Percentiles rank a stretch among this genome's conserved stretches.
phyloP scores from a whole-genome alignment of 2,113 vertebrate species.

The Sminthopsis crassicaudata region DNA sequence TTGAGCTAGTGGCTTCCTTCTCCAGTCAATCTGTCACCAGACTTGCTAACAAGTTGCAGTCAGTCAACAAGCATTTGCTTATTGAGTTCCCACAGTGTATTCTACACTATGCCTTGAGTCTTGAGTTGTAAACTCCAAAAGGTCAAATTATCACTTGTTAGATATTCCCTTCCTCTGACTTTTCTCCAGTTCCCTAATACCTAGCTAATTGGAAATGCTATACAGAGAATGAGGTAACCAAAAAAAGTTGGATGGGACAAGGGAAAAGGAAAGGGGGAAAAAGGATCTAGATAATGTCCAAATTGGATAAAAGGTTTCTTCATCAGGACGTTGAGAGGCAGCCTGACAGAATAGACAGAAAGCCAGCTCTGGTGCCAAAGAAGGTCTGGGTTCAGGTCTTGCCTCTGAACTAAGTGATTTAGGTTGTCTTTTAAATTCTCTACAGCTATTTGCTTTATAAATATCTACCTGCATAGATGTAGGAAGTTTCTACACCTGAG shows the following conservation, averaged over 20 bases:
- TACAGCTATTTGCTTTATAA: background rate
- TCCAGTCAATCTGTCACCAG: background rate
- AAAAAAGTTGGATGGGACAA: background rate
- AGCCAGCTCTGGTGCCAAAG: background rate
- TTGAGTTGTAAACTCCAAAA: slow-evolving; percentile 24
- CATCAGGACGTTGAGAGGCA: background rate
- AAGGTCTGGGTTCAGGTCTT: background rate
- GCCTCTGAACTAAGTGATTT: background rate
- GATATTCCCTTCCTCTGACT: background rate
- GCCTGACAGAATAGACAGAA: background rate
- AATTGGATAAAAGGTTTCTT: slow-evolving; percentile 18
- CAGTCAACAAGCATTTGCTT: slow-evolving; percentile 55
- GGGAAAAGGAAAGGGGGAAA: background rate
- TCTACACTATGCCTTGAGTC: slow-evolving; percentile 42
- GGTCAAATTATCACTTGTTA: background rate
- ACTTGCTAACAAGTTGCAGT: background rate
- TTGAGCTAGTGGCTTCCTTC: background rate
- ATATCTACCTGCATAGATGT: background rate
- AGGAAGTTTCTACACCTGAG: background rate
- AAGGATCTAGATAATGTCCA: background rate
- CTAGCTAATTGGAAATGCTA: background rate
- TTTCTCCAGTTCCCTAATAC: background rate
- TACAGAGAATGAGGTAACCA: background rate
- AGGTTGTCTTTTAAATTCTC: background rate
- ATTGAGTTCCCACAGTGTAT: slow-evolving; percentile 60